Conservation (phyloP, 2,888 invertebrate genomes). For the Agriotes lineatus region DNA sequence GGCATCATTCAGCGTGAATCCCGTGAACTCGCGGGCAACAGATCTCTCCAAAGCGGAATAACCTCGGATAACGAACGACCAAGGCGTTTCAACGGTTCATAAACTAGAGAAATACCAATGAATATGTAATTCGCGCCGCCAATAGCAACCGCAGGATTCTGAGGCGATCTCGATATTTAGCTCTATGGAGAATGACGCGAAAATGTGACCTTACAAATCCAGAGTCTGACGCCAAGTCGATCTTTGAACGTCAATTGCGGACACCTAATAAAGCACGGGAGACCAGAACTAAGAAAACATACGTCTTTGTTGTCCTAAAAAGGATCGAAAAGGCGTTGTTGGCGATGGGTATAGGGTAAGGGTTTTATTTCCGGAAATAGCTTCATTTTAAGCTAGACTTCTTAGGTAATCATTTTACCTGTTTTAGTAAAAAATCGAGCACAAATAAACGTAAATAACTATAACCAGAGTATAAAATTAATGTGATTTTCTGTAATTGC, state of each 20-base stretch:
- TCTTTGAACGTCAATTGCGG: constrained; percentile 15
- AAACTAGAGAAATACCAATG: background rate
- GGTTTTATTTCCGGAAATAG: too few relatives aligned
- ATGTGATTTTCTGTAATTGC: too few relatives aligned
- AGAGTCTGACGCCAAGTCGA: constrained; percentile 17
- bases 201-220: constrained; percentile 19
- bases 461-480: too few relatives aligned
- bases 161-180: background rate
- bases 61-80: constrained; percentile 24
- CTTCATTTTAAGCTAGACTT: too few relatives aligned
- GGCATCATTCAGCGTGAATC: constrained; percentile 10
- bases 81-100: constrained; percentile 10
- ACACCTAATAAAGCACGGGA: background rate
- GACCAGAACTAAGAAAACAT: background rate
- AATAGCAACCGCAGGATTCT: background rate
- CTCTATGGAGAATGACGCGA: constrained; percentile 2
- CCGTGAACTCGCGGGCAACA: constrained; percentile 18
- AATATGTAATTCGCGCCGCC: background rate
- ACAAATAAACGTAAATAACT: too few relatives aligned
- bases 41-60: constrained; percentile 22
- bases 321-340: background rate
- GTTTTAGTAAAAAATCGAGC: too few relatives aligned
- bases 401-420: too few relatives aligned
- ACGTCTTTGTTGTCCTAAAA: background rate
- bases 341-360: too few relatives aligned